These are phyloP conservation scores for Drosophila robusta DNA, from an alignment of 2,888 invertebrate species.

Conservation along the genomic window DNA sequence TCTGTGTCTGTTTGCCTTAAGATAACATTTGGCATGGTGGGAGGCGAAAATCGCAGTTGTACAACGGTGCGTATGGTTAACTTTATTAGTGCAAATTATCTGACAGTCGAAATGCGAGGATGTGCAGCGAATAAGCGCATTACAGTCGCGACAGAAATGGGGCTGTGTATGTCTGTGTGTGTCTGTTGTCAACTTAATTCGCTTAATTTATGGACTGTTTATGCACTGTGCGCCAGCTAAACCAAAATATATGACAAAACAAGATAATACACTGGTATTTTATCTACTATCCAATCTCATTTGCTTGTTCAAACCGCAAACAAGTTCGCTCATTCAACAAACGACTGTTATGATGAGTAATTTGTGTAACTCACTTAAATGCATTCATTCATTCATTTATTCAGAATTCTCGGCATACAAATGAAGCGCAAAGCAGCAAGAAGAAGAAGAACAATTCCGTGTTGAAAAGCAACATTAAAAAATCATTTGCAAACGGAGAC, in stretches of 20 bases:
- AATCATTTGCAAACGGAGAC: conserved; percentile 32
- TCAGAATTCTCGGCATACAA: background rate
- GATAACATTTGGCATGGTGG: conserved; percentile 61
- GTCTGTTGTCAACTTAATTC: conserved; percentile 43
- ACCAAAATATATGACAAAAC: conserved; percentile 4
- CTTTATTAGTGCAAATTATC: conserved; percentile 75
- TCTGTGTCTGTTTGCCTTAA: conserved; percentile 69
- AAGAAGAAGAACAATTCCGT: conserved; percentile 9
- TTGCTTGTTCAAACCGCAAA: conserved; percentile 20
- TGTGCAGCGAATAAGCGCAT: conserved; percentile 63
- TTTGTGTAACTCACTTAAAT: conserved; percentile 19
- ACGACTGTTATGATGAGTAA: conserved; percentile 8
- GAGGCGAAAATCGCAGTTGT: conserved; percentile 8
- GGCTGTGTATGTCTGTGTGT: conserved; percentile 1
- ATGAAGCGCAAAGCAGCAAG: background rate
- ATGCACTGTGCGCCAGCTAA: conserved; percentile 9
- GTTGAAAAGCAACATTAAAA: conserved; percentile 47
- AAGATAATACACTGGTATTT: conserved; percentile 1
- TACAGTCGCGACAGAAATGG: conserved; percentile 31
- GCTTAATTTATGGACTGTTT: conserved; percentile 54
- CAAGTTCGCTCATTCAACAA: conserved; percentile 10
- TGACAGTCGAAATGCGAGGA: conserved; percentile 40
- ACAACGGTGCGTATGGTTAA: conserved; percentile 73
- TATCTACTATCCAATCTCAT: background rate
- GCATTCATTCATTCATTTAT: conserved; percentile 3